These are phyloP conservation scores for Scomberomorus guttatus DNA, from an alignment of 2,797 vertebrate species.

Conservation along the genomic window DNA sequence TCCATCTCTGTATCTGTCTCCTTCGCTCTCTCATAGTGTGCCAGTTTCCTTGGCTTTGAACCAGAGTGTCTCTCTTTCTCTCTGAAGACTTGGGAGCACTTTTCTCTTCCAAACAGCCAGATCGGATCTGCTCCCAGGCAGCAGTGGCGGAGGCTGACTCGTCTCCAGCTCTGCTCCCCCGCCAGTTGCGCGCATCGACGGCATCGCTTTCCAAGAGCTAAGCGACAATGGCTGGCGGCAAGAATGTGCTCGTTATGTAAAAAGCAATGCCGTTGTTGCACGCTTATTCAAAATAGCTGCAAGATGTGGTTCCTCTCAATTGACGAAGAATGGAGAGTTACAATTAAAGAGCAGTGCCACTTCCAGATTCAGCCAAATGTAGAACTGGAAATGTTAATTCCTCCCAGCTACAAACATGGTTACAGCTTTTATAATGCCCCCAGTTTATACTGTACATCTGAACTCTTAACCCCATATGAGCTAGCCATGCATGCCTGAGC, in stretches of 20 bases:
- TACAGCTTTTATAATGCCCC: constrained; percentile 34
- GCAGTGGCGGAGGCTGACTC: constrained; percentile 64
- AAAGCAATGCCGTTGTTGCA: constrained; percentile 46
- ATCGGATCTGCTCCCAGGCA: constrained; percentile 78
- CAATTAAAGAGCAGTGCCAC: constrained; percentile 48
- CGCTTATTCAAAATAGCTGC: constrained; percentile 73
- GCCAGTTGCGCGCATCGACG: constrained; percentile 53
- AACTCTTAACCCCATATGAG: constrained; percentile 20
- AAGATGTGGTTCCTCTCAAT: constrained; percentile 58
- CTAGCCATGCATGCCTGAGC: background rate
- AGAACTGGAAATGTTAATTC: constrained; percentile 37
- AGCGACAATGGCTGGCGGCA: constrained; percentile 70
- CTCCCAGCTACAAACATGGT: constrained; percentile 31
- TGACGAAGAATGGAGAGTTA: constrained; percentile 45
- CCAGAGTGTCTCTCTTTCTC: constrained; percentile 66
- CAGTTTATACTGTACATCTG: constrained; percentile 5
- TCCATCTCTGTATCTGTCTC: constrained; percentile 61
- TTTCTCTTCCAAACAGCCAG: constrained; percentile 80
- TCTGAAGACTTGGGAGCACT: constrained; percentile 78
- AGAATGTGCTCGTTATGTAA: constrained; percentile 72
- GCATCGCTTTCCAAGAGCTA: constrained; percentile 77
- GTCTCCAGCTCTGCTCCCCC: constrained; percentile 70
- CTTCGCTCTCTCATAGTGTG: constrained; percentile 62
- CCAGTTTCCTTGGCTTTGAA: constrained; percentile 81
- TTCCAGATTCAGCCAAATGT: constrained; percentile 48